Evolutionary conservation across 2,113 vertebrate species (phyloP), one percentile per base, ranked within the genome.

Genomic region (Marmota flaviventris): DNA sequence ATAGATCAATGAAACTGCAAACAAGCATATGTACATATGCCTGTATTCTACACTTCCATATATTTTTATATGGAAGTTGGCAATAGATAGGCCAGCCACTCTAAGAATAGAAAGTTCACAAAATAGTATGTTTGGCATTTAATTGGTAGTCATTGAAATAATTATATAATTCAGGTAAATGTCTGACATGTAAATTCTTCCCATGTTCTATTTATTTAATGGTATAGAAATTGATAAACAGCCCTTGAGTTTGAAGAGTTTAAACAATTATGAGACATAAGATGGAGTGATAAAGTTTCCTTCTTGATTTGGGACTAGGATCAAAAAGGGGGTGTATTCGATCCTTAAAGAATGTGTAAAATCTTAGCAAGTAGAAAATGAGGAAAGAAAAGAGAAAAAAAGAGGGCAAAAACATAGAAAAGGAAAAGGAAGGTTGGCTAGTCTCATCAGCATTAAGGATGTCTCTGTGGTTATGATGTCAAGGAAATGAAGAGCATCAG

Each of bases 181-280:
- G 89, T 95, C 89, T 70, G 72, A 86, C 24, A 61, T 72, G 89
- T 87, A 96, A 96, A 87, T 87, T 89, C 8, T 84, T 13, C 32
- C 16, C 4, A 0, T 56, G 10, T 86, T 84, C 20, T 84, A 88
- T 85, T 22, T 18, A 27, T n/a, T 34, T 89, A 90, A 65, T 61
- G 27, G 89, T 61, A 56, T 13, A 83, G 25, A 63, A 0, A 86
- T 78, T 37, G 61, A 86, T 18, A 56, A 91, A 61, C 1, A 45
- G 0, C 2, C 20, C 32, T 70, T 70, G 32, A 3, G 65, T 34
- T 91, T 29, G 82, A 85, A 56, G n/a, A 70, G 7, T 82, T 86
- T 65, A 65, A 32, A 86, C 53, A 25, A 69, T 37, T 70, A 7
- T n/a, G 83, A 94, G 16, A 24, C 12, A 32, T 34, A 88, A 63